These are phyloP conservation scores for Gavialis gangeticus DNA, from an alignment of 2,113 vertebrate species.

Conservation along the genomic window DNA sequence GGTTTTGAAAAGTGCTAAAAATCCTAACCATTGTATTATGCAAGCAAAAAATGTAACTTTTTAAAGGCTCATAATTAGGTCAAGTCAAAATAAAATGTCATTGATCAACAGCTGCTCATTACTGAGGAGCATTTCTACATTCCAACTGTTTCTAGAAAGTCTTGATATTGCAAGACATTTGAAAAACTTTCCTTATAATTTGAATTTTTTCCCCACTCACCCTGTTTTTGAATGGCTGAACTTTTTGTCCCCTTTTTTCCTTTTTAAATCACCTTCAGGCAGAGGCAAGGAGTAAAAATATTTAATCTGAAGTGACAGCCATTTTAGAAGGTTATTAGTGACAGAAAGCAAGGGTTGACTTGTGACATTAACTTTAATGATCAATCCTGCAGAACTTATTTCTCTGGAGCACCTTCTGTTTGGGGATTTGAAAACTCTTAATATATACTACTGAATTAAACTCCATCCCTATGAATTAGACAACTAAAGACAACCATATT, in stretches of 20 bases:
- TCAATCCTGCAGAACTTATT: neutral
- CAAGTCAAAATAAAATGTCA: neutral
- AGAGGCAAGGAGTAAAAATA: constrained; percentile 25
- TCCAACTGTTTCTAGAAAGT: neutral
- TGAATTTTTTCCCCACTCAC: no score
- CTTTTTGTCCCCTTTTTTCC: neutral
- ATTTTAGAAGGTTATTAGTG: neutral
- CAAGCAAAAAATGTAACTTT: neutral
- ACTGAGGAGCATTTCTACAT: neutral
- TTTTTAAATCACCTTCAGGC: neutral
- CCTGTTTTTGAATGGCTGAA: neutral
- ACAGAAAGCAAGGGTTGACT: neutral
- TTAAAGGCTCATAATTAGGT: neutral
- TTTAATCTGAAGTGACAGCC: neutral
- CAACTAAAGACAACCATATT: neutral
- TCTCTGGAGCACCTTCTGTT: neutral
- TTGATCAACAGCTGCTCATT: neutral
- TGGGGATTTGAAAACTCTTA: neutral
- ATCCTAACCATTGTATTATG: neutral
- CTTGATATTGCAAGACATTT: neutral
- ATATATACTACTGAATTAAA: neutral
- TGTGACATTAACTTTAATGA: neutral
- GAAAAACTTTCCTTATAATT: neutral
- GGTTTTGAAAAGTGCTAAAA: neutral
- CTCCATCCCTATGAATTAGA: neutral